Evolutionary conservation across 1,140 invertebrate species (phyloP), one percentile per base, ranked within the genome.

Genomic region (Capitella teleta): DNA sequence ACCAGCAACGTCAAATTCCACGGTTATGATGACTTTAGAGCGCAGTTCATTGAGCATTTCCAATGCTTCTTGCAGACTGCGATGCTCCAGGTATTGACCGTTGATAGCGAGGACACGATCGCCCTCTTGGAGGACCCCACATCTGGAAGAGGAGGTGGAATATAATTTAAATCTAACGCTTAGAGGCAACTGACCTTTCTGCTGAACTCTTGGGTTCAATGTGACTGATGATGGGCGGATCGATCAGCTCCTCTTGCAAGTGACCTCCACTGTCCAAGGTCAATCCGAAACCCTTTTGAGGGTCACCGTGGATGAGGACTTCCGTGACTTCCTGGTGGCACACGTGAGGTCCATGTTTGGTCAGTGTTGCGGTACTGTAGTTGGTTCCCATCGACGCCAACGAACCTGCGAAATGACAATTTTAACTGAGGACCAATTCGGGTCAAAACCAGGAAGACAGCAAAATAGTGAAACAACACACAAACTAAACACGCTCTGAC

Each of bases 1-100:
- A 68, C 69, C 72, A n/a, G 86, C 84, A 58, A 94, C 87, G 74
- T 88, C 88, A 72, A 94, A 94, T 67, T 94, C 89, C 3, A 86
- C 79, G 36, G 82, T 78, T 2, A 88, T 57, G 32, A 58, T 51
- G 63, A 71, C 57, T 60, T 66, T 60, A 55, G 75, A 62, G 61
- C 70, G 51, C 58, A 74, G 70, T 34, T 76, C 70, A 28, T 64
- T 57, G 16, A 79, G 61, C 47, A 77, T 62, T 41, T 66, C 64
- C 32, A 70, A 73, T 0, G 76, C 69, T 57, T 79, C 74, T 26
- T 76, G 75, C 3, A 76, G 48, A 4, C 68, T 68, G 23, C 74
- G 58, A 28, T 73, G 71, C 43, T 73, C 65, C 26, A 76, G 67
- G 30, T 67, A 67, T 47, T 71, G 63, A 18, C 84, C 82, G 63